Base-by-base conservation (phyloP, 2,113 vertebrate genomes). In the Corydoras sp. region DNA sequence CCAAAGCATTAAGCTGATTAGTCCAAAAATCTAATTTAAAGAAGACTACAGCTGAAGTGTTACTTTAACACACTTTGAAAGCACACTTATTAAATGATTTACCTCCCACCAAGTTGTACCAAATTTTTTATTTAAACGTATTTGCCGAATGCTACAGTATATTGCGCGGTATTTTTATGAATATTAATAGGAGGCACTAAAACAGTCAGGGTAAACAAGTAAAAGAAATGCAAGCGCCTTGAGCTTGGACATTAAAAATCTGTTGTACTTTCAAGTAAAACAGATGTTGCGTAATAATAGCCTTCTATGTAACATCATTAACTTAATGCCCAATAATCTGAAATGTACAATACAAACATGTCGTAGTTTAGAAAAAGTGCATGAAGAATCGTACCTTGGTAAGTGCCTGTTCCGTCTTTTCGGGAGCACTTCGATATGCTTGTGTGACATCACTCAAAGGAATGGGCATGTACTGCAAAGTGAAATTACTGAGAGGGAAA, bases 391-490 rank as follows among this genome's bases (percentile, higher is more conserved):
- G 76, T 71, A 96, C 94, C 93, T 93, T 95, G 76, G 91, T 91
- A 84, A 95, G 85, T 30, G 93, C 92, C 3, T 93, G 93, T 61
- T 96, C 94, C 0, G 90, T 94, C 83, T 87, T 92, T 78, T 95
- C 93, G 0, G 94, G 94, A 64, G 92, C 84, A 0, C 87, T 90
- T 77, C 93, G 93, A 80, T 93, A 92, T 0, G 94, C 92, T 69
- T 94, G 91, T 2, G 91, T 91, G 83, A 94, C 89, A 80, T 96
- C 94, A 0, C 91, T 90, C 81, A 96, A 89, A 0, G 94, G 93
- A 64, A 96, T 89, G 69, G 94, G 93, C 94, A 96, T 96, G 84
- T 92, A 94, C 66, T 93, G 92, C 71, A 96, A 84, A 0, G 92
- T 95, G 68, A 93, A 93, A 87, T 96, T 96, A 84, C 94, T 96